Conservation (phyloP, 2,888 invertebrate species). For the Drosophila acutilabella region DNA sequence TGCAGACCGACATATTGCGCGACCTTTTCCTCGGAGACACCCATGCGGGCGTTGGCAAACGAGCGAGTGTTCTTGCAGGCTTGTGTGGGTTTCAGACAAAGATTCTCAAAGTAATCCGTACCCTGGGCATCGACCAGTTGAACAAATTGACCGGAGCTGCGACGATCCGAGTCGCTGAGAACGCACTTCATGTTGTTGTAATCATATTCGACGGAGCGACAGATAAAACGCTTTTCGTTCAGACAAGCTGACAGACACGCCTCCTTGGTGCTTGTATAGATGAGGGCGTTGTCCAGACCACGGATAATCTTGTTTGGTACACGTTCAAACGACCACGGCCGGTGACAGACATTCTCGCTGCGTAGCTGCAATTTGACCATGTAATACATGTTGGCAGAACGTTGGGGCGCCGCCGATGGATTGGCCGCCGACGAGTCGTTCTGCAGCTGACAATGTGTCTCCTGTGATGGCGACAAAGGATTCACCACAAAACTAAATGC, state of each 20-base stretch:
- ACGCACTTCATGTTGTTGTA: slow-evolving; percentile 96
- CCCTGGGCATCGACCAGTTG: slow-evolving; percentile 94
- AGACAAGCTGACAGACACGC: slow-evolving; percentile 96
- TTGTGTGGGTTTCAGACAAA: slow-evolving; percentile 94
- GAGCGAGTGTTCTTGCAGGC: slow-evolving; percentile 94
- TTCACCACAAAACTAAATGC: slow-evolving; percentile 97
- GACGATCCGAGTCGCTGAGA: slow-evolving; percentile 94
- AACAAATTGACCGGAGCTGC: slow-evolving; percentile 94
- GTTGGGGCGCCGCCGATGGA: slow-evolving; percentile 92
- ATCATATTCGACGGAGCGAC: slow-evolving; percentile 96
- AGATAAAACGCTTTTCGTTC: slow-evolving; percentile 96
- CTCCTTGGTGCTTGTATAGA: slow-evolving; percentile 97
- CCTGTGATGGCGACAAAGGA: slow-evolving; percentile 95
- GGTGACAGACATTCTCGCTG: slow-evolving; percentile 95
- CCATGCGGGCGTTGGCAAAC: slow-evolving; percentile 93
- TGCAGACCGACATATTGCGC: slow-evolving; percentile 96
- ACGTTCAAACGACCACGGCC: slow-evolving; percentile 97
- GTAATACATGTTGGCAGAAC: slow-evolving; percentile 96
- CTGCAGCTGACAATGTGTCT: slow-evolving; percentile 95
- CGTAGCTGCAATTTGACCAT: slow-evolving; percentile 95
- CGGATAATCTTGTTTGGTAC: slow-evolving; percentile 96
- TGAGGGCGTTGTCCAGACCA: slow-evolving; percentile 95
- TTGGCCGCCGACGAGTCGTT: slow-evolving; percentile 96
- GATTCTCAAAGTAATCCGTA: slow-evolving; percentile 93
- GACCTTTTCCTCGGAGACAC: slow-evolving; percentile 95